Base-by-base conservation (phyloP, 1,140 invertebrate genomes). In the Gryllus bimaculatus region DNA sequence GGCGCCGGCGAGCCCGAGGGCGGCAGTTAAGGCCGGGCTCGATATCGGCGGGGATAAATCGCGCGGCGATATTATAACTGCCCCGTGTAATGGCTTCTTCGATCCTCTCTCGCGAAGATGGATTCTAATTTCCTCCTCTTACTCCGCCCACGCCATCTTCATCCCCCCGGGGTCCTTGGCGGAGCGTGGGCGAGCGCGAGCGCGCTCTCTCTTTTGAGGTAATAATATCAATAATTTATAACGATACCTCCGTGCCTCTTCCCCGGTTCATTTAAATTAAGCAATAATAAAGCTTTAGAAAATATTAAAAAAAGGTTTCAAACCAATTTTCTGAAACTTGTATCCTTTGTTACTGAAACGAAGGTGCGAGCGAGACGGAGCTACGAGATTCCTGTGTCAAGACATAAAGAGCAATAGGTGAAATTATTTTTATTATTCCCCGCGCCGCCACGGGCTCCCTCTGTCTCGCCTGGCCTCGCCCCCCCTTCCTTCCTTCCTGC, bases 171-270 rank as follows among this genome's bases (percentile, higher is more conserved):
- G 10, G 10, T 66, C 54, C 54, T 66, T 66, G 26, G 26, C 26
- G 26, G 26, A 39, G 26, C 26, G 26, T 5, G 26, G 26, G 26
- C 26, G 26, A 39, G 26, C 26, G 26, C 26, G 26, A n/a, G n/a
- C n/a, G 13, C 76, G 8, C 48, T 48, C 76, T 77, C 48, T 48
- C 39, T 77, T 77, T 77, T 77, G 21, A 48, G 48, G 76, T 48
- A 77, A 77, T 77, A 77, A 77, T 77, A 48, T 77, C 76, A 77
- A 77, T 77, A 77, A 77, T 77, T 77, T 77, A 77, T 77, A 77
- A 77, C 54, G 54, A 66, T 66, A 66, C 54, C 54, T 66, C 54
- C 54, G 10, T 66, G 10, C 10, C 54, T 66, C 54, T 7, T 10
- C 76, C 48, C 76, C 18, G 48, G 47, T 48, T 77, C 76, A 77